phyloP scores from a whole-genome alignment of 2,888 invertebrate genomes.

The Ochropacha duplaris region DNA sequence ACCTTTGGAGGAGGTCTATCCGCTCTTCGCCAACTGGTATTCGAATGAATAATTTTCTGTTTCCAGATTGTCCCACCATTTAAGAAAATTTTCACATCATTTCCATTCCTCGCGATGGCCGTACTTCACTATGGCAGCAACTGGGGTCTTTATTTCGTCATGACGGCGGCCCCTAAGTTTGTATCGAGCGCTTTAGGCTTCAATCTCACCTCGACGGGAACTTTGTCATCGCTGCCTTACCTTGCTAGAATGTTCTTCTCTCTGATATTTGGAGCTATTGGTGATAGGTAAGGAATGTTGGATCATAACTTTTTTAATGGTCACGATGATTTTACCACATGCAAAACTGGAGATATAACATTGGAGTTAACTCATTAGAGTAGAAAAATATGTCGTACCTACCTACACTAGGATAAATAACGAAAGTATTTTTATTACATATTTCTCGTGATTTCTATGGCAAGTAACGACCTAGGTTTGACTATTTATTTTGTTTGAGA shows the following conservation, averaged over 20 bases:
- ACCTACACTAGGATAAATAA: no score
- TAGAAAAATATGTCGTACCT: no score
- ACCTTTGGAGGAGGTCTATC: no score
- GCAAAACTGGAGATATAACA: no score
- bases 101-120: constrained; percentile 87
- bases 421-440: no score
- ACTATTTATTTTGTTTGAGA: no score
- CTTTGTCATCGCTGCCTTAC: constrained; percentile 87
- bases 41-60: neutral
- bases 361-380: no score
- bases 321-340: no score
- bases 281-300: constrained; percentile 75
- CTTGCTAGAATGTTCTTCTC: constrained; percentile 87
- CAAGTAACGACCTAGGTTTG: no score
- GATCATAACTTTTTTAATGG: neutral
- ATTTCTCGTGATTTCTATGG: no score
- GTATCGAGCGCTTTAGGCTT: constrained; percentile 88
- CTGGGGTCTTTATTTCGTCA: constrained; percentile 89
- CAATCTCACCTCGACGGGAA: constrained; percentile 87
- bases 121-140: constrained; percentile 89
- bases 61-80: constrained; percentile 85
- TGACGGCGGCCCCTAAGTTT: constrained; percentile 90
- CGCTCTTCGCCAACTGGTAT: no score
- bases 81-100: constrained; percentile 83
- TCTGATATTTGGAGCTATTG: constrained; percentile 87